Evolutionary conservation across 2,113 vertebrate genomes (phyloP).

Genomic region (Macrotus californicus): DNA sequence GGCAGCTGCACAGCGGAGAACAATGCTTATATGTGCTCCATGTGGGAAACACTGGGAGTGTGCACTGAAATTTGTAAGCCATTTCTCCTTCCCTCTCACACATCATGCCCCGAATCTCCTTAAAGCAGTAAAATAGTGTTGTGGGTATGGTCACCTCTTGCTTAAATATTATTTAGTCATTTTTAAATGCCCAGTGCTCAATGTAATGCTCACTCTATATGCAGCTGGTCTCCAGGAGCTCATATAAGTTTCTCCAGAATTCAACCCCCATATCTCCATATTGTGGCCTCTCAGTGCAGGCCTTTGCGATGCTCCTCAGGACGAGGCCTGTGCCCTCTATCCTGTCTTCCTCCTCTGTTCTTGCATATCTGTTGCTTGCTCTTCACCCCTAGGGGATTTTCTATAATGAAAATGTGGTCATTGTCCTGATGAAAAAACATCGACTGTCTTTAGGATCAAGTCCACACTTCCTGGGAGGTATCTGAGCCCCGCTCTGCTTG

Average conservation of each 20-base stretch:
- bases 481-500: neutral
- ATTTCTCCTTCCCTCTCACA: neutral
- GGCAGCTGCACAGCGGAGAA: neutral
- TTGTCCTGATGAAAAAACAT: neutral
- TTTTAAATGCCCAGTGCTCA: neutral
- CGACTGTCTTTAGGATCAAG: neutral
- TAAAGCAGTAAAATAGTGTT: neutral
- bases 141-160: neutral
- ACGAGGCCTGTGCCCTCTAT: accelerated
- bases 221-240: neutral
- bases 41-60: neutral
- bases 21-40: neutral
- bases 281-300: neutral
- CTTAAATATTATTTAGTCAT: neutral
- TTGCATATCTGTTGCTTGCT: neutral
- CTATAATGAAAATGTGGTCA: neutral
- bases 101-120: neutral
- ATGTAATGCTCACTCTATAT: accelerated
- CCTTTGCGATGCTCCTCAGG: accelerated
- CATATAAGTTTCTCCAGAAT: neutral
- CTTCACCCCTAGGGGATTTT: neutral
- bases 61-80: neutral
- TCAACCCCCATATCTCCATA: accelerated
- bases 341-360: neutral
- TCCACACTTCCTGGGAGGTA: neutral